These are phyloP conservation scores for Hippoglossus hippoglossus DNA, from an alignment of 2,797 vertebrate species.

Conservation along the genomic window DNA sequence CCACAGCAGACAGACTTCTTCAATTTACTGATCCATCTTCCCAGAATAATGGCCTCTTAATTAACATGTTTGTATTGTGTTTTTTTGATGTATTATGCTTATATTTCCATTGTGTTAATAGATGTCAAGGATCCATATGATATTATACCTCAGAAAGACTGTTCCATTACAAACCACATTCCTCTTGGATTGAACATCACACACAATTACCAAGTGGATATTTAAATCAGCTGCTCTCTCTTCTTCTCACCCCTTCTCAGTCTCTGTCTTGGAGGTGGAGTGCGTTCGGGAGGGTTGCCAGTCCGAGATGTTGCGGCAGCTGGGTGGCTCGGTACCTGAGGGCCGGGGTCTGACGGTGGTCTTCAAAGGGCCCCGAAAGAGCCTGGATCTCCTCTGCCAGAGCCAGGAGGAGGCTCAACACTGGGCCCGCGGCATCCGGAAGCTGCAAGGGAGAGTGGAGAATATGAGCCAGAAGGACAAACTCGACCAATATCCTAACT, in stretches of 20 bases:
- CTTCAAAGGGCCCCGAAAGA: conserved; percentile 90
- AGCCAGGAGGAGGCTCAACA: conserved; percentile 86
- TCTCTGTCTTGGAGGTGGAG: conserved; percentile 83
- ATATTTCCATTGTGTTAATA: too few relatives aligned
- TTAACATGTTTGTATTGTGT: neutral
- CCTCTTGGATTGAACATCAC: too few relatives aligned
- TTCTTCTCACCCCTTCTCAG: conserved; percentile 44
- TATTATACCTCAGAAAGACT: too few relatives aligned
- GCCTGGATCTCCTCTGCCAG: conserved; percentile 90
- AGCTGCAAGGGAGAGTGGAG: conserved; percentile 87
- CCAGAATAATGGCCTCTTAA: too few relatives aligned
- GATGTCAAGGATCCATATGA: too few relatives aligned
- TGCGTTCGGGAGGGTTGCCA: conserved; percentile 83
- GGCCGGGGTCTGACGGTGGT: conserved; percentile 89
- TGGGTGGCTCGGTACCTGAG: conserved; percentile 80
- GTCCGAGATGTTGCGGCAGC: conserved; percentile 87
- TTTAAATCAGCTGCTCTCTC: neutral
- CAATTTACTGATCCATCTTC: neutral
- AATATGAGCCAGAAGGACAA: conserved; percentile 95
- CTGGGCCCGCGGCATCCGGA: conserved; percentile 91
- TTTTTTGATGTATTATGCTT: neutral
- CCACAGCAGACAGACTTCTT: neutral
- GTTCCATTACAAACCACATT: too few relatives aligned
- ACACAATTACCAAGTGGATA: neutral
- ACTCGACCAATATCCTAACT: conserved; percentile 94